phyloP scores from a whole-genome alignment of 2,113 vertebrate genomes.

The Anarrhichthys ocellatus region DNA sequence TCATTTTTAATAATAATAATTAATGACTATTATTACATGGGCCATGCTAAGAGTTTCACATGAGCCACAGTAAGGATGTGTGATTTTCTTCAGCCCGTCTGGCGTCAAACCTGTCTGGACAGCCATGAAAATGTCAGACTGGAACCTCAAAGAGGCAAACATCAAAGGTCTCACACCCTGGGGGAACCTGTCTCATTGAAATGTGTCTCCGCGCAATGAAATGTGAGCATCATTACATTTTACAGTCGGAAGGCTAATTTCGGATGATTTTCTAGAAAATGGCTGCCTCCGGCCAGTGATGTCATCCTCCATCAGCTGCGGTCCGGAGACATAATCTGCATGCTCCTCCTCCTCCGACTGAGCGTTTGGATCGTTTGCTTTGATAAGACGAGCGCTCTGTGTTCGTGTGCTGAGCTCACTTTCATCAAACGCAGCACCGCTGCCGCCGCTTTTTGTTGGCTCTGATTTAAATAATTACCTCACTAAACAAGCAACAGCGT shows the following conservation, averaged over 20 bases:
- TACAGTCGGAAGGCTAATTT: conserved; percentile 28
- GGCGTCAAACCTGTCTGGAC: conserved; percentile 8
- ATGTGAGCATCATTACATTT: conserved; percentile 20
- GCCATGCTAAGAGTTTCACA: background rate
- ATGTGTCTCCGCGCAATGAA: background rate
- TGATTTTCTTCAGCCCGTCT: background rate
- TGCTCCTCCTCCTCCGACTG: background rate
- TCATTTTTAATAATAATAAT: background rate
- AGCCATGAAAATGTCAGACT: conserved; percentile 27
- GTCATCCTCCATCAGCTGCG: conserved; percentile 1
- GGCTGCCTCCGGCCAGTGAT: background rate
- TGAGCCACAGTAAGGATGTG: background rate
- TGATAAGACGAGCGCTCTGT: background rate
- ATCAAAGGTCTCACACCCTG: conserved; percentile 5
- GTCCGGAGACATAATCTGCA: conserved; percentile 1
- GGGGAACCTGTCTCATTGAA: conserved; percentile 2
- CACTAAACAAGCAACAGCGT: conserved; percentile 4
- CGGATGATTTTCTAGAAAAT: conserved; percentile 29
- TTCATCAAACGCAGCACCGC: background rate
- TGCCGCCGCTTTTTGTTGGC: background rate
- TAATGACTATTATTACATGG: background rate
- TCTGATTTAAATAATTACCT: conserved; percentile 22
- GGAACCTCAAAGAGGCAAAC: conserved; percentile 40
- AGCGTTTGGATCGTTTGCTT: conserved; percentile 11
- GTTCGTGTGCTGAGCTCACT: conserved; percentile 7